Evolutionary conservation across 2,888 invertebrate species (phyloP), one percentile per base, ranked within the genome.

Genomic region (Calliopum simillimum): DNA sequence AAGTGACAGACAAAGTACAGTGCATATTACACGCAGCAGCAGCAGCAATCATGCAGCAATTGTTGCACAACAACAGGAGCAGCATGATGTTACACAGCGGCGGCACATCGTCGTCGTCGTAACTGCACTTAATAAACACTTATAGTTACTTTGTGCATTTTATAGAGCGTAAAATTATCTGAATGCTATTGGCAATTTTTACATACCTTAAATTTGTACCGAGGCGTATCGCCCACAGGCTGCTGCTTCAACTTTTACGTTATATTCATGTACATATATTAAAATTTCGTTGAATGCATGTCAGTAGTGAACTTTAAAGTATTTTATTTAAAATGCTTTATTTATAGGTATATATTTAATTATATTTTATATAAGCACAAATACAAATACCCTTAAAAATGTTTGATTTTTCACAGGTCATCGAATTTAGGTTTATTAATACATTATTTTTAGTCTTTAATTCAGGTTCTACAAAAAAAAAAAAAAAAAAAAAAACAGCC

Each of bases 91-190:
- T 21, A 51, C 14, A 19, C 11, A 3, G 13, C 11, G 51, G 16
- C 21, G 49, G 13, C 49, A 16, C 13, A 12, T 16, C 13, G 49
- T 13, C 16, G n/a, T 43, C n/a, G n/a, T 12, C 41, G 59, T 16
- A 16, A 16, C 59, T 16, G 43, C 19, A 33, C 59, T 59, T 59
- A n/a, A 41, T 41, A 59, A 59, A 4, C 19, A 12, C 33, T 59
- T 59, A 41, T 5, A 33, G 33, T 33, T 33, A 33, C 33, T 33
- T 33, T 33, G 33, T 16, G 16, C 14, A 33, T 59, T 59, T 59
- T 59, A 43, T 41, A 33, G 59, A n/a, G 59, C 59, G 59, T 33
- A 16, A 59, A 59, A 59, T 58, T 33, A 59, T 16, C 59, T 16
- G 41, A 59, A 43, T 8, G n/a, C 51, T n/a, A 14, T 11, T 21